Percentiles rank a stretch among this genome's conserved stretches.
Conservation (phyloP, 2,888 invertebrate species). For the Chymomyza amoena region DNA sequence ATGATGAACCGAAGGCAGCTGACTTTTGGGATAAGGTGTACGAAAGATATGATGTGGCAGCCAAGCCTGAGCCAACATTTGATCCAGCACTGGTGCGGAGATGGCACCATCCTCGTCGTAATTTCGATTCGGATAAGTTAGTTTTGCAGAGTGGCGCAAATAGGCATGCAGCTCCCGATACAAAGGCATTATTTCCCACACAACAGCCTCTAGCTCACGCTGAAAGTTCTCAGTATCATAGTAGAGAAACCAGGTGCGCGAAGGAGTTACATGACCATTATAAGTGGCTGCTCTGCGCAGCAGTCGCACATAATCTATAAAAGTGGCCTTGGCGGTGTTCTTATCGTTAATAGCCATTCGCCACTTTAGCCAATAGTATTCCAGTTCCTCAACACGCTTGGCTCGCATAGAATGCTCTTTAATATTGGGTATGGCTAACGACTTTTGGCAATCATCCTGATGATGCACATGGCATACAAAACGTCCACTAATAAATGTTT, state of each 20-base stretch:
- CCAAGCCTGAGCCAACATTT: conserved; percentile 75
- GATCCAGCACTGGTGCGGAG: conserved; percentile 87
- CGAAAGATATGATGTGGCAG: conserved; percentile 79
- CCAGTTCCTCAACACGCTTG: conserved; percentile 85
- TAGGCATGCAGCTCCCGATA: conserved; percentile 92
- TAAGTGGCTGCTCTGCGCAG: conserved; percentile 85
- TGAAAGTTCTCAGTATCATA: conserved; percentile 87
- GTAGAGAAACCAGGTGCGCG: conserved; percentile 78
- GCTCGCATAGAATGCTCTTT: conserved; percentile 53
- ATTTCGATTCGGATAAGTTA: conserved; percentile 84
- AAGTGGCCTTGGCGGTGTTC: conserved; percentile 82
- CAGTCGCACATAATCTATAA: conserved; percentile 83
- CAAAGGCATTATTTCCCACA: conserved; percentile 88
- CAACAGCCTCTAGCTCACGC: conserved; percentile 84
- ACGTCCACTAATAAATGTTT: conserved; percentile 61
- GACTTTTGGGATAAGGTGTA: conserved; percentile 85
- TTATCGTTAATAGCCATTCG: conserved; percentile 79
- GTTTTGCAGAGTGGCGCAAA: conserved; percentile 84
- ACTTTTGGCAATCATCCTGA: conserved; percentile 50
- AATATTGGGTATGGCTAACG: conserved; percentile 63
- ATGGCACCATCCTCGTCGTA: conserved; percentile 85
- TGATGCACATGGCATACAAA: conserved; percentile 54
- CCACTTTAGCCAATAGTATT: conserved; percentile 89
- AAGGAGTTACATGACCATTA: conserved; percentile 80
- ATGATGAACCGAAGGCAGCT: conserved; percentile 85